Conservation (phyloP, 2,113 vertebrate genomes). For the Tenebrosternarchus preto region DNA sequence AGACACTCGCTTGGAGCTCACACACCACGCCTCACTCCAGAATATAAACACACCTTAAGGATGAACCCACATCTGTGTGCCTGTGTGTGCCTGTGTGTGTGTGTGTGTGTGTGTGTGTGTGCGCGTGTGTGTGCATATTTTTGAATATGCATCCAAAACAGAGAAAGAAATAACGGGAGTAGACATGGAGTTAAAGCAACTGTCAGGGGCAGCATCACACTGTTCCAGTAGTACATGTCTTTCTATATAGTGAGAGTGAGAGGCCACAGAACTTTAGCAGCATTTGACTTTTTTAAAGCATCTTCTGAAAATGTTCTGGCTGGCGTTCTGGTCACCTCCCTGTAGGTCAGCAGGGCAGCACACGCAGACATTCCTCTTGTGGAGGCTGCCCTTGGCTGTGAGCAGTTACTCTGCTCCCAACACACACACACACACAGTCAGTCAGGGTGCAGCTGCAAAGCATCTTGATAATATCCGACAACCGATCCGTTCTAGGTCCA, state of each 20-base stretch:
- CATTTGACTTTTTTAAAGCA: background rate
- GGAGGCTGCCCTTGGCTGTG: conserved; percentile 54
- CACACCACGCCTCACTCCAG: conserved; percentile 29
- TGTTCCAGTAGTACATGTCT: background rate
- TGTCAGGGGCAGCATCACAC: background rate
- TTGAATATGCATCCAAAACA: conserved; percentile 9
- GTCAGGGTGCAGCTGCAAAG: conserved; percentile 45
- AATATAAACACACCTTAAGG: conserved; percentile 50
- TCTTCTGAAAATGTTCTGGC: conserved; percentile 13
- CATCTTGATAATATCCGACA: conserved; percentile 52
- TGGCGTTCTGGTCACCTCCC: conserved; percentile 29
- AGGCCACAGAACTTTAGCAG: background rate
- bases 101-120: conserved; percentile 35
- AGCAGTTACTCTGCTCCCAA: conserved; percentile 32
- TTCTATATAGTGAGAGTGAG: background rate
- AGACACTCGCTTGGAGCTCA: conserved; percentile 50
- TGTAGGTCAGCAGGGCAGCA: conserved; percentile 23
- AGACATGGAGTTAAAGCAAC: conserved; percentile 1
- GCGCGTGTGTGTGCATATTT: background rate
- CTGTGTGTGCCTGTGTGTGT: conserved; percentile 30
- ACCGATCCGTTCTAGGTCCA: conserved; percentile 37
- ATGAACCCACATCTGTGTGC: conserved; percentile 44
- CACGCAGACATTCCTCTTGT: conserved; percentile 35
- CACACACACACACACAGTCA: conserved; percentile 40
- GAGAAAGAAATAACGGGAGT: background rate